Base-by-base conservation (phyloP, 1,140 invertebrate species). In the Bombus confusus region DNA sequence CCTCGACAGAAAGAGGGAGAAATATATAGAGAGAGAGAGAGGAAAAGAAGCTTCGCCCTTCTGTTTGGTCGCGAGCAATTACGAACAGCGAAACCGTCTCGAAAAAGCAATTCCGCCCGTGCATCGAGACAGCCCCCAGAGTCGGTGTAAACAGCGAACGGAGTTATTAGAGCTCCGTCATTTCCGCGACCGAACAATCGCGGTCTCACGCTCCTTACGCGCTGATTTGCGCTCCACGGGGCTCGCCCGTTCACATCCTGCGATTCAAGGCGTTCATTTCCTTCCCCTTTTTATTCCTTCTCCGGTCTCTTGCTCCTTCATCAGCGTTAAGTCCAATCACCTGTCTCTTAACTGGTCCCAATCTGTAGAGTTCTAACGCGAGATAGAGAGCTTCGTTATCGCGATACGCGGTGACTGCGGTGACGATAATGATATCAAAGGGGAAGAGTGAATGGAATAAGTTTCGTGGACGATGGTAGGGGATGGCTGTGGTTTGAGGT, bases 241-340 rank as follows among this genome's bases (percentile, higher is more conserved):
- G 82, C 88, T 85, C 77, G 78, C 41, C 81, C 78, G 88, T 90
- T 90, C 90, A 91, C 90, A 91, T 91, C 90, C 90, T 91, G 90
- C 89, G 84, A 91, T 91, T 91, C 90, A 86, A 81, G 43, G 57
- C 88, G 83, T 90, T 80, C 87, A 64, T 79, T 83, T 75, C 83
- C 89, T 84, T 86, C 86, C 69, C 83, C 83, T 66, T 72, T 82
- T 68, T 81, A 37, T 62, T 34, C n/a, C 37, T 9, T 34, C 34
- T 15, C 28, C n/a, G 15, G 3, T 37, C 34, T 10, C 22, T 28
- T n/a, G n/a, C 28, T 31, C 13, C 43, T 22, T 62, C 3, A 25
- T 34, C 22, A 25, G 78, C 86, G 87, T n/a, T 18, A 59, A 43
- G 31, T 31, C 66, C 77, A 8, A 25, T 41, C 39, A 4, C 2